Conservation (phyloP, 2,797 vertebrate genomes). For the Phataginus tricuspis region DNA sequence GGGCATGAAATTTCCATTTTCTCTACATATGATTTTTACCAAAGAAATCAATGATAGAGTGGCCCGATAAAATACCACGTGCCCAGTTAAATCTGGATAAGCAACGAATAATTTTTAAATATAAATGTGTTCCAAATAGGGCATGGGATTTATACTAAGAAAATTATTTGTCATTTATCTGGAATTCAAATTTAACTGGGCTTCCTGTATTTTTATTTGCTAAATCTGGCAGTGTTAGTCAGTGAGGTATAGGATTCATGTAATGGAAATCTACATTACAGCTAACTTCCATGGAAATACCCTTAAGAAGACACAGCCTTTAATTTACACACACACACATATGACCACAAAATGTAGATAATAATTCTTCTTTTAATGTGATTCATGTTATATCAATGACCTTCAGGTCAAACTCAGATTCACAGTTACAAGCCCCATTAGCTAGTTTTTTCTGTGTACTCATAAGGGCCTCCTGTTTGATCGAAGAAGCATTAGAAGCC, state of each 20-base stretch:
- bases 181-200: not conserved
- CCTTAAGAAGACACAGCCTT: not conserved
- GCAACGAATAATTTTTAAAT: not conserved
- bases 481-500: conserved; percentile 70
- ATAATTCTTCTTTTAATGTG: conserved; percentile 59
- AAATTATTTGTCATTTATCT: not conserved
- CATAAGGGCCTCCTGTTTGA: not conserved
- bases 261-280: conserved; percentile 12
- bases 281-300: not conserved
- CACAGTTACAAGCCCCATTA: not conserved
- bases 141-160: not conserved
- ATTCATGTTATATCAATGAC: conserved; percentile 25
- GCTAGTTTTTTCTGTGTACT: not conserved
- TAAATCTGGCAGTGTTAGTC: not conserved
- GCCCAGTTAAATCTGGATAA: not conserved
- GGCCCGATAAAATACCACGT: not conserved
- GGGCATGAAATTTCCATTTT: no score
- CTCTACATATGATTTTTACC: not conserved
- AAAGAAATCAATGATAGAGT: not conserved
- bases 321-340: not conserved
- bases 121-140: not conserved
- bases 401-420: conserved; percentile 16
- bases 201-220: not conserved
- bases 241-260: not conserved
- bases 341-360: not conserved